Conservation (phyloP, 2,888 invertebrate species). For the Troilus luridus region DNA sequence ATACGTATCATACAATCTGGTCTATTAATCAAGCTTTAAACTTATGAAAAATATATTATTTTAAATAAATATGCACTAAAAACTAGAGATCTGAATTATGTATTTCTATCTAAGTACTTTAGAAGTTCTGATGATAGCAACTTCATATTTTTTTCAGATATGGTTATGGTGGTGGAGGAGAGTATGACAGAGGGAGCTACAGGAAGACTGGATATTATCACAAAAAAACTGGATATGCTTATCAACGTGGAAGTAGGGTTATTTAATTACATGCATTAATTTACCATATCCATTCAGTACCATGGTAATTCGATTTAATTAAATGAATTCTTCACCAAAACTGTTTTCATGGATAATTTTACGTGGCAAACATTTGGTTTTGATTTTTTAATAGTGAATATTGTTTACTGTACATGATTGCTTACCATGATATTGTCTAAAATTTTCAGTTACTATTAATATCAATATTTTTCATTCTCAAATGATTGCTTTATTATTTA, state of each 20-base stretch:
- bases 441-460: not conserved
- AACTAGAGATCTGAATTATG: too few relatives aligned
- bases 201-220: constrained; percentile 15
- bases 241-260: not conserved
- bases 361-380: not conserved
- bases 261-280: not conserved
- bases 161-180: not conserved
- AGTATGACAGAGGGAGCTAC: not conserved
- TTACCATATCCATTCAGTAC: not conserved
- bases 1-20: too few relatives aligned
- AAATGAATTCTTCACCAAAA: not conserved
- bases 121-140: not conserved
- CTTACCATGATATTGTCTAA: not conserved
- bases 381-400: not conserved
- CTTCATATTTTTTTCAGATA: not conserved
- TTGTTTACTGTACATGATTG: not conserved
- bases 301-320: not conserved
- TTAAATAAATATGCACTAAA: too few relatives aligned
- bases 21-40: too few relatives aligned
- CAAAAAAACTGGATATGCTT: not conserved
- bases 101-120: not conserved
- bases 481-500: too few relatives aligned
- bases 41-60: too few relatives aligned
- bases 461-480: too few relatives aligned
- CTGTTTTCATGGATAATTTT: not conserved